Conservation (phyloP, 1,140 invertebrate species). For the Gyrodactylus salaris region DNA sequence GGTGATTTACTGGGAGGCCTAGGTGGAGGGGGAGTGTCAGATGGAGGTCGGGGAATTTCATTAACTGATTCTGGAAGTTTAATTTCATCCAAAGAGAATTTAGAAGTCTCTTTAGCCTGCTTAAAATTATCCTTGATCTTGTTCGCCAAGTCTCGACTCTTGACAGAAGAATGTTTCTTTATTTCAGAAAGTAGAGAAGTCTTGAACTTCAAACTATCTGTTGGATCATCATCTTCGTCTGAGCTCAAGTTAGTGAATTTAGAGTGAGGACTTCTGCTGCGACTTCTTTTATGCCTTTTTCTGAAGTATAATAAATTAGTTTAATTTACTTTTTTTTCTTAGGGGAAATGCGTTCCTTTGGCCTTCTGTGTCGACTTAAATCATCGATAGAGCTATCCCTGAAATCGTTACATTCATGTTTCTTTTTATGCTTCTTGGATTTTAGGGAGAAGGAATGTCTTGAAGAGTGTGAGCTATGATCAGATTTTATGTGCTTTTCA, state of each 20-base stretch:
- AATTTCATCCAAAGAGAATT: neutral
- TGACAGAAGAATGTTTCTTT: neutral
- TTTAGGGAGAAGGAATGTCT: neutral
- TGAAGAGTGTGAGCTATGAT: neutral
- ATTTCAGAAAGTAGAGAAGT: neutral
- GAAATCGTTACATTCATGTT: neutral
- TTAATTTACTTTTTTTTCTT: neutral
- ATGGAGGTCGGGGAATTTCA: too few species aligned
- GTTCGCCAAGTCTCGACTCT: neutral
- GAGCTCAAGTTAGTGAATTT: neutral
- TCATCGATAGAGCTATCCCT: neutral
- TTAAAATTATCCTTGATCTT: neutral
- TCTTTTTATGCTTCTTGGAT: neutral
- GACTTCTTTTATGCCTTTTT: too few species aligned
- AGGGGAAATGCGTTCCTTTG: neutral
- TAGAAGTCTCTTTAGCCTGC: neutral
- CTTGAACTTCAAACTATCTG: neutral
- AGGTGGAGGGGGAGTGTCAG: too few species aligned
- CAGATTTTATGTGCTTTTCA: neutral
- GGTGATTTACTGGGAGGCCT: too few species aligned
- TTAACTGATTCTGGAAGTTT: too few species aligned
- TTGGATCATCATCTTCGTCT: neutral
- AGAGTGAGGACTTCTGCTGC: neutral
- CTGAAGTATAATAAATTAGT: too few species aligned
- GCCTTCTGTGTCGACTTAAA: neutral